Evolutionary conservation across 2,888 invertebrate genomes (phyloP).

Genomic region (Drosophila quasianomalipes): DNA sequence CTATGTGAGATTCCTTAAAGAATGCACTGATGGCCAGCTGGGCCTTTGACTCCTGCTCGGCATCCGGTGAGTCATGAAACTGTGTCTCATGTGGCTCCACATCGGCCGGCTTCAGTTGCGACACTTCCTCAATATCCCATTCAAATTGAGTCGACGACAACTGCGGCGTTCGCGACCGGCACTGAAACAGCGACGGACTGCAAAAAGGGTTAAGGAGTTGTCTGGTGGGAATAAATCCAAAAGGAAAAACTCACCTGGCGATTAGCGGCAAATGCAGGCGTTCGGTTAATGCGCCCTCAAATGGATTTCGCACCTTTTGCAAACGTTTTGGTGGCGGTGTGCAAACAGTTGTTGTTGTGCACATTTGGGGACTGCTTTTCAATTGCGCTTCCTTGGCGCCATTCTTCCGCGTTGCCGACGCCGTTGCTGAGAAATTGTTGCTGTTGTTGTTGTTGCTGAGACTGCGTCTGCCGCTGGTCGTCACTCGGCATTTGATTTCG

Average conservation of each 20-base stretch:
- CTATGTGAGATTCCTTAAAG: constrained; percentile 84
- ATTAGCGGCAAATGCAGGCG: constrained; percentile 88
- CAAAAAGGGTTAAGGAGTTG: neutral
- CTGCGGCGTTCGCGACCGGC: constrained; percentile 82
- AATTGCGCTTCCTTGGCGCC: constrained; percentile 67
- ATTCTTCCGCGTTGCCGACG: constrained; percentile 56
- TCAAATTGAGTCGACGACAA: constrained; percentile 86
- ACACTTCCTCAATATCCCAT: constrained; percentile 90
- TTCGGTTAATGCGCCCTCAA: constrained; percentile 87
- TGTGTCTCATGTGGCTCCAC: constrained; percentile 87
- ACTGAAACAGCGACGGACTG: constrained; percentile 84
- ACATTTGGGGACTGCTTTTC: constrained; percentile 63
- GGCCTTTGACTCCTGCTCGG: constrained; percentile 87
- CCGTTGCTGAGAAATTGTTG: constrained; percentile 34
- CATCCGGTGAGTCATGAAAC: constrained; percentile 86
- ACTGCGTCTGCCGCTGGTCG: constrained; percentile 46
- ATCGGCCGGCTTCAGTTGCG: constrained; percentile 88
- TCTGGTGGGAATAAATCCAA: neutral
- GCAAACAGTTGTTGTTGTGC: constrained; percentile 34
- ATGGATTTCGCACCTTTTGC: constrained; percentile 88
- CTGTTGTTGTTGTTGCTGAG: constrained; percentile 32
- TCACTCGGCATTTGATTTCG: constrained; percentile 55
- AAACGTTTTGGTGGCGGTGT: constrained; percentile 87
- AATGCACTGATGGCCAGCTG: constrained; percentile 88
- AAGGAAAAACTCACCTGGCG: constrained; percentile 82